Base-by-base conservation (phyloP, 2,888 invertebrate genomes). In the Polyommatus icarus region DNA sequence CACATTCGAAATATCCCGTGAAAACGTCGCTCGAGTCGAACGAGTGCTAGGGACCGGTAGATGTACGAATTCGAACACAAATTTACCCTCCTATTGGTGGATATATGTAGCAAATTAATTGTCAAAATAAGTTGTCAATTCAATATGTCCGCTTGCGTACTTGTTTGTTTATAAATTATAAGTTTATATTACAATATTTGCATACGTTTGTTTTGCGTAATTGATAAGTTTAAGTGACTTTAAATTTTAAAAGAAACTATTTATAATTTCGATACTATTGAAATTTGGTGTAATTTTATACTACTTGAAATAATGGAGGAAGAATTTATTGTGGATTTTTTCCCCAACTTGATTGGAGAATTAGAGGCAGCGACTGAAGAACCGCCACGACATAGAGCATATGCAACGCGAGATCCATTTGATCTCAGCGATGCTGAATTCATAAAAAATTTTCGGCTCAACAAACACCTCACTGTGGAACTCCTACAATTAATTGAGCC, bases 21-120 rank as follows among this genome's bases (percentile, higher is more conserved):
- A 71, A 71, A 71, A 32, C 6, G 29, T 71, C 71, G 71, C 71
- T 71, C 71, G 71, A 71, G 29, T 20, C 24, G 71, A 71, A 71
- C 71, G 20, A 71, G 71, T 71, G 18, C 18, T 18, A 54, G 71
- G 71, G 24, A 71, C 71, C 24, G 71, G 29, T 71, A 29, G 36
- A 71, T 71, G 71, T 32, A 6, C 18, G 71, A 71, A 32, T 71
- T 32, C 36, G 32, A 10, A 32, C 36, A 71, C 71, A 71, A 71
- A 59, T 59, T 20, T 59, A 59, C 6, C 10, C 20, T 59, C 7
- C 20, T 4, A 57, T 57, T 20, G 59, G 59, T 20, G 59, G 59
- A 32, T 32, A n/a, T n/a, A n/a, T 32, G 32, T 4, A 32, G 54
- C 54, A 18, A 54, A 54, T 1, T 54, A 54, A 1, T 54, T 54